Conservation (phyloP, 2,888 invertebrate genomes). For the Creontiades dilutus region DNA sequence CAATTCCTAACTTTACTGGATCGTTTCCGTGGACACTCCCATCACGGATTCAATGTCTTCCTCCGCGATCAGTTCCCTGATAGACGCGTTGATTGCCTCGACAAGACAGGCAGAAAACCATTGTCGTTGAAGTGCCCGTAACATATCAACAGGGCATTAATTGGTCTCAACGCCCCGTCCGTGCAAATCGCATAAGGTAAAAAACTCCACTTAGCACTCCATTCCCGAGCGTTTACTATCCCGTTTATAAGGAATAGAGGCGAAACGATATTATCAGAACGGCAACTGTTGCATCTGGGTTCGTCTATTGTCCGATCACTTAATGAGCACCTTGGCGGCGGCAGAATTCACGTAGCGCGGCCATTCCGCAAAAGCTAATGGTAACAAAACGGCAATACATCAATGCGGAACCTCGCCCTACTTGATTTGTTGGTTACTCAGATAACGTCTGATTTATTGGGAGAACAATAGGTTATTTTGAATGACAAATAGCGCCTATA, state of each 20-base stretch:
- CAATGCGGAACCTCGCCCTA: conserved; percentile 9
- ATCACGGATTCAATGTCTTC: neutral
- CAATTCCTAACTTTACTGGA: too few relatives aligned
- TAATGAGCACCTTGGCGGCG: conserved; percentile 26
- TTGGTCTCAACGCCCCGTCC: neutral
- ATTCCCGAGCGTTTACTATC: neutral
- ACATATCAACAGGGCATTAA: neutral
- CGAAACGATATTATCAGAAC: neutral
- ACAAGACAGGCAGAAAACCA: neutral
- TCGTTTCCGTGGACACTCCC: too few relatives aligned
- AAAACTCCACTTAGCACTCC: neutral
- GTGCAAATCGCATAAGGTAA: neutral
- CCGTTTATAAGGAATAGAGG: neutral
- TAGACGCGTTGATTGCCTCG: neutral
- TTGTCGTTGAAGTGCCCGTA: neutral
- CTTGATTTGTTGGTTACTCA: conserved; percentile 26
- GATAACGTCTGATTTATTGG: neutral
- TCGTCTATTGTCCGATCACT: conserved; percentile 13
- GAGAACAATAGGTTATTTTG: conserved; percentile 35
- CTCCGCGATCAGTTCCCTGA: neutral
- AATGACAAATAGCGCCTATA: conserved; percentile 6
- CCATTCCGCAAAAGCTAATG: conserved; percentile 21
- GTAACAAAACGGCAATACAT: conserved; percentile 24
- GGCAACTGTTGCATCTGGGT: neutral
- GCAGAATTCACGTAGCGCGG: conserved; percentile 5